These are phyloP conservation scores for Hetaerina titia DNA, from an alignment of 2,888 invertebrate genomes.

Conservation along the genomic window DNA sequence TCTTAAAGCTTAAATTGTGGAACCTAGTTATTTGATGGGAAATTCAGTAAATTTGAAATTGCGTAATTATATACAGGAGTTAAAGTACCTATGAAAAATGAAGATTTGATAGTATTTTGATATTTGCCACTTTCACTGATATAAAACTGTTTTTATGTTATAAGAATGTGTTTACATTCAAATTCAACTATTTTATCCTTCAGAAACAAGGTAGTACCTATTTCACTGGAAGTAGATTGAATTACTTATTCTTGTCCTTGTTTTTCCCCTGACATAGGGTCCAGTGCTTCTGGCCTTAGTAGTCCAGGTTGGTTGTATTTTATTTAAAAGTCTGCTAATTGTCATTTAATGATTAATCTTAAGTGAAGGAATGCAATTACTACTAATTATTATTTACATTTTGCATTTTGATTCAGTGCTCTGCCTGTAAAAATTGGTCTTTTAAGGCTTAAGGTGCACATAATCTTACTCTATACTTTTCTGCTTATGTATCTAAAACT, in stretches of 20 bases:
- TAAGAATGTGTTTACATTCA: background rate
- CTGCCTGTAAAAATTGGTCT: constrained; percentile 45
- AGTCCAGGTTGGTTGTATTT: constrained; percentile 75
- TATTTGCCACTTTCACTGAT: too few species aligned
- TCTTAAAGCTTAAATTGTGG: background rate
- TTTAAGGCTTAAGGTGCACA: constrained; percentile 39
- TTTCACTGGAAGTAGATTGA: constrained; percentile 17
- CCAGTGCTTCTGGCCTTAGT: constrained; percentile 75
- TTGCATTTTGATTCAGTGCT: constrained; percentile 42
- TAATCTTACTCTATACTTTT: constrained; percentile 67
- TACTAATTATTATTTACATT: constrained; percentile 51
- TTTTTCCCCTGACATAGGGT: constrained; percentile 73
- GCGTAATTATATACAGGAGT: too few species aligned
- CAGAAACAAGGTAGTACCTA: background rate
- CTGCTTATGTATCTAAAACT: constrained; percentile 68
- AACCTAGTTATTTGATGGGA: background rate
- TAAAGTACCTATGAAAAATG: too few species aligned
- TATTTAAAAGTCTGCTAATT: constrained; percentile 68
- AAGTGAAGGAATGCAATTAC: constrained; percentile 47
- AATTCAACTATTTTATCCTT: background rate
- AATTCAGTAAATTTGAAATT: background rate
- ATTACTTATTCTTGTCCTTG: constrained; percentile 66
- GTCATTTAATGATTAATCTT: constrained; percentile 49
- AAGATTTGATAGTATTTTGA: too few species aligned
- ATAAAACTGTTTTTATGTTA: background rate